phyloP scores from a whole-genome alignment of 2,113 vertebrate species.

The Erpornis zantholeuca region DNA sequence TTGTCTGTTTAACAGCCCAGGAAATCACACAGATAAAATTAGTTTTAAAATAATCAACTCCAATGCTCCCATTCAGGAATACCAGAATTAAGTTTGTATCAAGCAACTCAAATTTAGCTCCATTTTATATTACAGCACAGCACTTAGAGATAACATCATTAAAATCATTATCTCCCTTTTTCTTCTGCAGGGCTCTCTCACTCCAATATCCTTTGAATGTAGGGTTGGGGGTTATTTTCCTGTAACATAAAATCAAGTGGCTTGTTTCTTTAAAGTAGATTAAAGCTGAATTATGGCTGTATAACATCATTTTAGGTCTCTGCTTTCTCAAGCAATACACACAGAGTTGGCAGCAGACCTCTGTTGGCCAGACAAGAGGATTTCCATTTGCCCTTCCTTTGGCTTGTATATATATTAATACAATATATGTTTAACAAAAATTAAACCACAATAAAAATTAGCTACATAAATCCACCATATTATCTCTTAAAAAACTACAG shows the following conservation, averaged over 20 bases:
- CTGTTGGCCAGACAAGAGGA: not conserved
- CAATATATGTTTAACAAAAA: not conserved
- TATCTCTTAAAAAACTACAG: not conserved
- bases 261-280: constrained; percentile 26
- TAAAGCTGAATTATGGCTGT: not conserved
- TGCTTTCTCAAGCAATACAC: not conserved
- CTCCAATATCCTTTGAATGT: not conserved
- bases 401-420: not conserved
- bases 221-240: not conserved
- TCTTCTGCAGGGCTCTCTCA: not conserved
- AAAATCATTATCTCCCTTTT: not conserved
- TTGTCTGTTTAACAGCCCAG: not conserved
- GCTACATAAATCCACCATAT: not conserved
- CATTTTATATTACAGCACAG: not conserved
- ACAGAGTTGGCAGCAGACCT: not conserved
- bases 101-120: not conserved
- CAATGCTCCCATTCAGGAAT: not conserved
- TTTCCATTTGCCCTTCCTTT: not conserved
- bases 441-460: not conserved
- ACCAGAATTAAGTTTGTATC: not conserved
- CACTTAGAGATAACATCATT: not conserved
- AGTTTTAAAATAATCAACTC: not conserved
- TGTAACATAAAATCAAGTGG: not conserved
- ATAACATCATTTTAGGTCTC: constrained; percentile 20
- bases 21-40: not conserved